A percentile compares a stretch with the other conserved stretches of the same genome.
Conservation (phyloP, 2,797 vertebrate genomes). For the Margarornis squamiger region DNA sequence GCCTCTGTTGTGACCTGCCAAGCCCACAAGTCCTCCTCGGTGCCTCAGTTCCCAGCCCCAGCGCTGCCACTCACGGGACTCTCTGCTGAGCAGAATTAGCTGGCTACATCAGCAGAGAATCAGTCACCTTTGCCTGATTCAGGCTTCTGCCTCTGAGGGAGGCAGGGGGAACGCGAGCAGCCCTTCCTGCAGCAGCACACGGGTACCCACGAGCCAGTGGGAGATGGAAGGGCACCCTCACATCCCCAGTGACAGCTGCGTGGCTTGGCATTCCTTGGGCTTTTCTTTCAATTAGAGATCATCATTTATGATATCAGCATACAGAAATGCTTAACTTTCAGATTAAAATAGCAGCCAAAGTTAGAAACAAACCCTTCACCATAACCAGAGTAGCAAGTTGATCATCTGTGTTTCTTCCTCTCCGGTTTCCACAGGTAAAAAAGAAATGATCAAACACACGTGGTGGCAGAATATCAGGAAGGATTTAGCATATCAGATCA, state of each 20-base stretch:
- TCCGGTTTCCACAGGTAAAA: not conserved
- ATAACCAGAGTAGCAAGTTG: not conserved
- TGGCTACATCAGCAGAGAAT: not conserved
- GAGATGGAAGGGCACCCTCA: not conserved
- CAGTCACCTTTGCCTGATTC: not conserved
- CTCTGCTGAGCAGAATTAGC: not conserved
- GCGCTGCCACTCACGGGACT: accelerated
- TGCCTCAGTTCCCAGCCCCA: not conserved
- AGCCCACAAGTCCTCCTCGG: not conserved
- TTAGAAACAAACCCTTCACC: not conserved
- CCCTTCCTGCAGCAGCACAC: not conserved
- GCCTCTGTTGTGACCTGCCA: not conserved
- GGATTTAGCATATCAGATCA: not conserved
- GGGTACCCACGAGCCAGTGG: accelerated
- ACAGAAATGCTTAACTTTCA: not conserved
- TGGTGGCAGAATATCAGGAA: not conserved
- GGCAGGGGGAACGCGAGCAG: not conserved
- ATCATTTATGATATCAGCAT: accelerated
- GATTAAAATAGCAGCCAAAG: not conserved
- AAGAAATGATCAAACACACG: not conserved
- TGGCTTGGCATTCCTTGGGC: no score
- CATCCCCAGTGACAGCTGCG: accelerated
- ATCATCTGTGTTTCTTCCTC: not conserved
- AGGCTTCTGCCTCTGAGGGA: not conserved
- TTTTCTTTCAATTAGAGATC: not conserved